A percentile compares a stretch with the other conserved stretches of the same genome.
These are phyloP conservation scores for Nettapus auritus DNA, from an alignment of 2,113 vertebrate genomes.

Conservation along the genomic window DNA sequence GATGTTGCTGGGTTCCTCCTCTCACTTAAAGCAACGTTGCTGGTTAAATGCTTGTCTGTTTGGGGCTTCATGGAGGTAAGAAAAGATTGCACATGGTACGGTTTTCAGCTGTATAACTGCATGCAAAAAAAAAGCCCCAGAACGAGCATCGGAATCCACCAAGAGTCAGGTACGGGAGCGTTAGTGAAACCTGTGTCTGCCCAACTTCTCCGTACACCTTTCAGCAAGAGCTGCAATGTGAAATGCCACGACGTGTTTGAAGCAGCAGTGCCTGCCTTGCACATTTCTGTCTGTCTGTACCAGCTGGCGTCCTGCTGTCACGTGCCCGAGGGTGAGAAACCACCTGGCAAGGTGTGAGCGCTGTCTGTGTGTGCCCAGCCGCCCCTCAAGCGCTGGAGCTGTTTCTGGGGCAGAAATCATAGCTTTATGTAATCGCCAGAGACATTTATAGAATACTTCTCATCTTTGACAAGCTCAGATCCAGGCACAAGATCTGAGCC, in stretches of 20 bases:
- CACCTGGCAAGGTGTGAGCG: not conserved
- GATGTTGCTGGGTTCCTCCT: not conserved
- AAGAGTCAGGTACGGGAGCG: not conserved
- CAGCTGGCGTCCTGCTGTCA: not conserved
- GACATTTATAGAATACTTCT: not conserved
- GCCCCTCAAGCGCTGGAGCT: not conserved
- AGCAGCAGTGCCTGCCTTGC: rapidly evolving
- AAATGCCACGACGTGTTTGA: rapidly evolving
- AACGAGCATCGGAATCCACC: rapidly evolving
- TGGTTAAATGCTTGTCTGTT: not conserved
- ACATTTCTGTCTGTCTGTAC: rapidly evolving
- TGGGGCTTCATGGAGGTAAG: not conserved
- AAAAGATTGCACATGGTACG: not conserved
- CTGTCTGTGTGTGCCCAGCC: not conserved
- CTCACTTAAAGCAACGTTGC: rapidly evolving
- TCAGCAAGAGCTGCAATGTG: rapidly evolving
- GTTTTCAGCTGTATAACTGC: not conserved
- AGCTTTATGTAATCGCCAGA: not conserved
- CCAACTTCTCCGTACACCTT: not conserved
- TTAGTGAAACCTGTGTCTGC: not conserved
- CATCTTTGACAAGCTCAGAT: not conserved
- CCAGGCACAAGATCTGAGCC: not conserved
- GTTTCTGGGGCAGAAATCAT: not conserved
- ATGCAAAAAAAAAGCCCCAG: not conserved
- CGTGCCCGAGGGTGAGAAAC: not conserved